Evolutionary conservation across 2,113 vertebrate genomes (phyloP).

Genomic region (Cardinalis cardinalis): DNA sequence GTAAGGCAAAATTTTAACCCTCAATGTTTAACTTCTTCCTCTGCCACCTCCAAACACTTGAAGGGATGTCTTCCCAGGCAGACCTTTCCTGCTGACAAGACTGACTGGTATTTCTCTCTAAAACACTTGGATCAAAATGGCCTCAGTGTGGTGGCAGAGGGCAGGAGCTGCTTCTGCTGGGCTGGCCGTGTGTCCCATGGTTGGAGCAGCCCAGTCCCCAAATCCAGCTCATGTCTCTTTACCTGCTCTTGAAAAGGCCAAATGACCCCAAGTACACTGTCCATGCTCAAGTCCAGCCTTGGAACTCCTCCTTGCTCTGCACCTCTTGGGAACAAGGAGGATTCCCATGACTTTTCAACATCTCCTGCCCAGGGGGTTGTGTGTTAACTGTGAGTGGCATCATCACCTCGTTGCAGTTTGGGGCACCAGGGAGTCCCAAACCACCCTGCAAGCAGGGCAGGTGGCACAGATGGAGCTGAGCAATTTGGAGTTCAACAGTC

Average conservation of each 20-base stretch:
- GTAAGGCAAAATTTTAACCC: not conserved
- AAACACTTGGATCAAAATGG: not conserved
- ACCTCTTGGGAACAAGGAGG: not conserved
- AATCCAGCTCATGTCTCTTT: not conserved
- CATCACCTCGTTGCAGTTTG: not conserved
- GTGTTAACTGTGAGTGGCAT: not conserved
- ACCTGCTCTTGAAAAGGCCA: not conserved
- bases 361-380: not conserved
- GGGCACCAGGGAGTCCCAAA: not conserved
- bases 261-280: fast-evolving
- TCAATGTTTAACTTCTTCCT: not conserved
- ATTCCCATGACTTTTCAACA: not conserved
- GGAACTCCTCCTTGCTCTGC: not conserved
- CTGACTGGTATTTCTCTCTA: not conserved
- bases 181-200: not conserved
- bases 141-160: not conserved
- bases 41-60: not conserved
- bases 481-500: not conserved
- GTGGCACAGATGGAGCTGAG: not conserved
- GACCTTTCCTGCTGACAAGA: not conserved
- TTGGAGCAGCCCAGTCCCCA: not conserved
- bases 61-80: not conserved
- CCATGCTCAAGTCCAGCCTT: not conserved
- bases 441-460: not conserved
- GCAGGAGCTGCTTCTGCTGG: not conserved